A percentile compares a stretch with the other conserved stretches of the same genome.
phyloP scores from a whole-genome alignment of 2,888 invertebrate species.

The Leucophora obtusa region DNA sequence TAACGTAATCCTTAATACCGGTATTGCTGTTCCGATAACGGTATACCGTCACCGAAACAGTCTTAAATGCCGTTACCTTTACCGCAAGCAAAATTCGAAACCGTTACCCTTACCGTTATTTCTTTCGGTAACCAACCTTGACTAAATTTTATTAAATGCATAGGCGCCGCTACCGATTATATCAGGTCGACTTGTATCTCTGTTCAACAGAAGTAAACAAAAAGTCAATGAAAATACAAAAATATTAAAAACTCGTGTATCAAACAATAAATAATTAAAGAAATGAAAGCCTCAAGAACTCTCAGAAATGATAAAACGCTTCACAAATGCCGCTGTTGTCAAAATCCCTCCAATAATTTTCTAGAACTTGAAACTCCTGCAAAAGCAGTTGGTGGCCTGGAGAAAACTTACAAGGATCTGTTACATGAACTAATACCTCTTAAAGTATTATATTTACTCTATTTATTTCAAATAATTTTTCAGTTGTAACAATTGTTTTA shows the following conservation, averaged over 20 bases:
- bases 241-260: background rate
- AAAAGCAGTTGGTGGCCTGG: background rate
- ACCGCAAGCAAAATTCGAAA: too few species aligned
- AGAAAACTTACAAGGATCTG: constrained; percentile 37
- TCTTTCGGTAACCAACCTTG: too few species aligned
- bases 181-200: too few species aligned
- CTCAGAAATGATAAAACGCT: background rate
- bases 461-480: background rate
- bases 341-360: constrained; percentile 33
- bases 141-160: too few species aligned
- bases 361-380: constrained; percentile 11
- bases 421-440: constrained; percentile 37
- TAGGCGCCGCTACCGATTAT: too few species aligned
- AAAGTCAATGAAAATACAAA: background rate
- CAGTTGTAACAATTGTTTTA: background rate
- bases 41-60: too few species aligned
- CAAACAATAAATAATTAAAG: background rate
- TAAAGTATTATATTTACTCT: background rate
- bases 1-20: too few species aligned
- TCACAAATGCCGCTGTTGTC: constrained; percentile 48
- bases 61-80: too few species aligned
- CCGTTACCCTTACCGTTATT: too few species aligned
- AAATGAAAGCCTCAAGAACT: background rate
- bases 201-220: constrained; percentile 5
- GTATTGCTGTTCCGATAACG: too few species aligned